phyloP scores from a whole-genome alignment of 1,140 invertebrate species.

The Oncopeltus fasciatus region DNA sequence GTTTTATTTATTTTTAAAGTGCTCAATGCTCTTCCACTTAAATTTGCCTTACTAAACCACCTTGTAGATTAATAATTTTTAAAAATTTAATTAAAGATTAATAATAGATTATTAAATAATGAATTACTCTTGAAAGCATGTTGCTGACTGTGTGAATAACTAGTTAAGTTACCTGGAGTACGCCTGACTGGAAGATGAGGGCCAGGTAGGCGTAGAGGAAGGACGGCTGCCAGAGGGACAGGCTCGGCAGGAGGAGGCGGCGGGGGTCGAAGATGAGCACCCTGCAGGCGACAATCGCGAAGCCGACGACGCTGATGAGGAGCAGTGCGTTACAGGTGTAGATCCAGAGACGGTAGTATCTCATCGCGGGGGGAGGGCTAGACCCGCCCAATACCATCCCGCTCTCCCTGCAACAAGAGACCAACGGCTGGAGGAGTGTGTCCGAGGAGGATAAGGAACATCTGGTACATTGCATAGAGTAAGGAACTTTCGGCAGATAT shows the following conservation, averaged over 20 bases:
- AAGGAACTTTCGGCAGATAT: no score
- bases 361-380: slow-evolving; percentile 26
- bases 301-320: slow-evolving; percentile 63
- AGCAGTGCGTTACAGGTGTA: slow-evolving; percentile 80
- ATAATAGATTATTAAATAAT: no score
- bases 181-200: slow-evolving; percentile 46
- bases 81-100: no score
- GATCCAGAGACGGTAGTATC: slow-evolving; percentile 83
- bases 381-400: slow-evolving; percentile 18
- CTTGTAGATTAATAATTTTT: no score
- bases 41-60: no score
- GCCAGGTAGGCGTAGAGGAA: slow-evolving; percentile 74
- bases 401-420: neutral
- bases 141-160: no score
- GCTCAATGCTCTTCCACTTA: no score
- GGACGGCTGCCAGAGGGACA: slow-evolving; percentile 53
- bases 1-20: no score
- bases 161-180: slow-evolving; percentile 25
- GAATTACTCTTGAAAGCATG: no score
- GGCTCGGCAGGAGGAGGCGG: slow-evolving; percentile 50
- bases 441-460: no score
- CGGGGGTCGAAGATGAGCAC: slow-evolving; percentile 47
- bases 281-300: slow-evolving; percentile 57
- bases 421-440: no score
- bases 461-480: no score